Conservation (phyloP, 2,113 vertebrate genomes). For the Scalopus aquaticus region DNA sequence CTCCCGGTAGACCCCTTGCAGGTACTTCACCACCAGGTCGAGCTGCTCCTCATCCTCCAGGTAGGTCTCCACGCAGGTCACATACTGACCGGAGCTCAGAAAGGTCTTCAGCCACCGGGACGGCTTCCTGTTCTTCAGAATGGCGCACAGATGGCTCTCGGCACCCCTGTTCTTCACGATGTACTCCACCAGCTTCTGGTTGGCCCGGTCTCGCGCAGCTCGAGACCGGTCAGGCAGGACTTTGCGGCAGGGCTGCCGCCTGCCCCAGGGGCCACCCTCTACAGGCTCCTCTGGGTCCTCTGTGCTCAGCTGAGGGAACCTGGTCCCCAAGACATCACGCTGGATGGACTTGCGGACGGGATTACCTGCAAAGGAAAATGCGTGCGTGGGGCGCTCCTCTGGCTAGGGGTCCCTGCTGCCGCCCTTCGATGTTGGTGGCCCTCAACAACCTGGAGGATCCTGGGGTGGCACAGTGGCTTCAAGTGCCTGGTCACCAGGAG, state of each 20-base stretch:
- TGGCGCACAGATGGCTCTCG: conserved; percentile 88
- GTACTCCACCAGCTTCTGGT: conserved; percentile 92
- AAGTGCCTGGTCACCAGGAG: background rate
- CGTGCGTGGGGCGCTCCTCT: no score
- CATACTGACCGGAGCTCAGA: conserved; percentile 74
- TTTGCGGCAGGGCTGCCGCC: conserved; percentile 80
- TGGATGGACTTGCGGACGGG: conserved; percentile 90
- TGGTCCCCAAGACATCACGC: conserved; percentile 76
- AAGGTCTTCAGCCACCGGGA: conserved; percentile 91
- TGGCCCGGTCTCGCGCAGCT: conserved; percentile 92
- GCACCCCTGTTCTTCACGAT: conserved; percentile 90
- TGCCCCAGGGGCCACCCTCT: conserved; percentile 35
- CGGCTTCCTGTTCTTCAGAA: conserved; percentile 86
- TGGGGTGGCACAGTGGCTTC: background rate
- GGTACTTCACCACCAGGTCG: conserved; percentile 90
- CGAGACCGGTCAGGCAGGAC: conserved; percentile 92
- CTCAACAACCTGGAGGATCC: fast-evolving
- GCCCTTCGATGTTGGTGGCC: no score
- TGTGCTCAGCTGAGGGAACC: conserved; percentile 77
- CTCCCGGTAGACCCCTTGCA: conserved; percentile 84
- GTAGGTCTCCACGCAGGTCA: conserved; percentile 88
- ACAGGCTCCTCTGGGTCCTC: background rate
- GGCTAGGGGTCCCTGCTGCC: background rate
- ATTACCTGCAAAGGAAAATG: conserved; percentile 83
- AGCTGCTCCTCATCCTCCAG: conserved; percentile 94